Percentiles rank a stretch among this genome's conserved stretches.
These are phyloP conservation scores for Mallateleia sp. DNA, from an alignment of 2,888 invertebrate genomes.

Conservation along the genomic window DNA sequence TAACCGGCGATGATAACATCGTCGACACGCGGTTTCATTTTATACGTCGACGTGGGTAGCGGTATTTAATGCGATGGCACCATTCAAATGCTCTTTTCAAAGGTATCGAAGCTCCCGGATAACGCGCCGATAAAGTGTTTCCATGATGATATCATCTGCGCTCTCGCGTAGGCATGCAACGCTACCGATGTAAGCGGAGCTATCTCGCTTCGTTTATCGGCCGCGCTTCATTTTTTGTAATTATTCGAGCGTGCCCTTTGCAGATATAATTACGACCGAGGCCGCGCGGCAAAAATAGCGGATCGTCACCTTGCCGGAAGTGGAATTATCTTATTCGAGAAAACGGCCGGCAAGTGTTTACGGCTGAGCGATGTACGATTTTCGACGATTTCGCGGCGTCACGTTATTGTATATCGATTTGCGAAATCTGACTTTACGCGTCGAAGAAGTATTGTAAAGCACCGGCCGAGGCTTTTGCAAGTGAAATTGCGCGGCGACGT, in stretches of 20 bases:
- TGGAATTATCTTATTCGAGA: constrained; percentile 45
- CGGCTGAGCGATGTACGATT: constrained; percentile 44
- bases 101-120: constrained; percentile 77
- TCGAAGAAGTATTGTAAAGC: constrained; percentile 44
- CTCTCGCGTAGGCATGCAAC: constrained; percentile 69
- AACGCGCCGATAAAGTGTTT: constrained; percentile 78
- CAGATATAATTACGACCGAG: constrained; percentile 63
- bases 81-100: constrained; percentile 76
- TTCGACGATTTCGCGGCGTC: constrained; percentile 30
- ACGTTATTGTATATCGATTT: constrained; percentile 46
- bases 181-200: constrained; percentile 67
- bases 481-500: constrained; percentile 26
- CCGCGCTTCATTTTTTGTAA: constrained; percentile 71
- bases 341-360: neutral
- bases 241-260: constrained; percentile 75
- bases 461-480: constrained; percentile 22
- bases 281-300: constrained; percentile 23
- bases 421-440: constrained; percentile 53
- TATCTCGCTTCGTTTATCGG: constrained; percentile 77
- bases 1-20: constrained; percentile 63
- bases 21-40: constrained; percentile 71
- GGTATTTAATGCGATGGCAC: constrained; percentile 77
- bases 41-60: constrained; percentile 74
- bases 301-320: constrained; percentile 70
- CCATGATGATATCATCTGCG: constrained; percentile 74